A percentile compares a stretch with the other conserved stretches of the same genome.
Evolutionary conservation across 2,797 vertebrate species (phyloP).

Genomic region (Anabacerthia variegaticeps): DNA sequence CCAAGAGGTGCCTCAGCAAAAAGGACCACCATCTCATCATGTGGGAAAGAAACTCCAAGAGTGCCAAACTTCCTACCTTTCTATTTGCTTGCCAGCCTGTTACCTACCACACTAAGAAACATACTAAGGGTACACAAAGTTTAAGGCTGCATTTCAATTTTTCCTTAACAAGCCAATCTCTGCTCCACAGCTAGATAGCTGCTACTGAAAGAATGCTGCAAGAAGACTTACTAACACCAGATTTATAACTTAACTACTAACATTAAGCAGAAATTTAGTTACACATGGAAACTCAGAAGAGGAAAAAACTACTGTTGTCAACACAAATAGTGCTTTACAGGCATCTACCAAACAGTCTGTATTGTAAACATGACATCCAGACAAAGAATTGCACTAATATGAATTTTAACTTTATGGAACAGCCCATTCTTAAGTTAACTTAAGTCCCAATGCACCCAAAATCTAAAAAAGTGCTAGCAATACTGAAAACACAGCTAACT

Average conservation of each 20-base stretch:
- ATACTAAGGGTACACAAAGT: neutral
- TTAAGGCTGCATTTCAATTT: neutral
- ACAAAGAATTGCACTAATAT: neutral
- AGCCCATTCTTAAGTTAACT: neutral
- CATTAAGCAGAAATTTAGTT: neutral
- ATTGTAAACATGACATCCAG: neutral
- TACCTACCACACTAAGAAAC: neutral
- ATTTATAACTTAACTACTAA: neutral
- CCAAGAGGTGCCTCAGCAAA: neutral
- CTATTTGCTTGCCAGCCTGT: neutral
- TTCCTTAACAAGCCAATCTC: neutral
- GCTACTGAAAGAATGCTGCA: neutral
- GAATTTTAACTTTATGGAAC: neutral
- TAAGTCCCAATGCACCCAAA: neutral
- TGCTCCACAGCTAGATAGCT: neutral
- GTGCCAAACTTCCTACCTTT: neutral
- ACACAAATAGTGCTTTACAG: neutral
- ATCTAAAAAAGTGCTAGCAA: neutral
- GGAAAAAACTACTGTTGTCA: neutral
- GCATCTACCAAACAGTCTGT: neutral
- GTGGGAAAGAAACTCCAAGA: neutral
- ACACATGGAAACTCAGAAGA: neutral
- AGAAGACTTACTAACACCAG: neutral
- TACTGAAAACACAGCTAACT: neutral
- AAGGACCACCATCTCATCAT: neutral